Conservation (phyloP, 2,888 invertebrate species). For the Liodrosophila aerea region DNA sequence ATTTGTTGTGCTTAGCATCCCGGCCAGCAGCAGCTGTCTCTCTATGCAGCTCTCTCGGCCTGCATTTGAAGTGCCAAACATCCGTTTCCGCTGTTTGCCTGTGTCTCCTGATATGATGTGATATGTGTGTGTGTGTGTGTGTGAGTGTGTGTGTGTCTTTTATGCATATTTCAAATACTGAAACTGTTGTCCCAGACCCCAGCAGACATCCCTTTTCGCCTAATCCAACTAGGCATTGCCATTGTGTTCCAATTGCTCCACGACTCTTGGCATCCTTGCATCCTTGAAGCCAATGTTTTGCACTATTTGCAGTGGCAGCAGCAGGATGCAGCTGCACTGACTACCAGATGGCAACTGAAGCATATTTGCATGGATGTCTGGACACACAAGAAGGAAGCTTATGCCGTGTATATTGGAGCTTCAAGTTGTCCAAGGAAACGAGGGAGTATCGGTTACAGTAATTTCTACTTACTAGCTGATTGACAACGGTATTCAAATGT, state of each 20-base stretch:
- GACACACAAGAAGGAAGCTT: conserved; percentile 39
- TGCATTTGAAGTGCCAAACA: conserved; percentile 67
- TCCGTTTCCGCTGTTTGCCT: conserved; percentile 59
- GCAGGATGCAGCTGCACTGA: conserved; percentile 20
- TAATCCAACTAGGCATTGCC: conserved; percentile 24
- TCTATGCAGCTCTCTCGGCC: conserved; percentile 39
- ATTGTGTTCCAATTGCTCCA: conserved; percentile 46
- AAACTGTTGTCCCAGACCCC: conserved; percentile 42
- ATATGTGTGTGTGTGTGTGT: conserved; percentile 27
- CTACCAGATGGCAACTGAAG: conserved; percentile 17
- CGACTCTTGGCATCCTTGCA: conserved; percentile 3
- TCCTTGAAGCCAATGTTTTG: conserved; percentile 24
- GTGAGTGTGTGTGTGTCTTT: conserved; percentile 22
- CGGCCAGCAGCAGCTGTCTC: conserved; percentile 31
- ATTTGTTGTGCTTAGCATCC: conserved; percentile 14
- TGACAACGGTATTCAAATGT: conserved; percentile 31
- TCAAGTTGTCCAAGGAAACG: not conserved
- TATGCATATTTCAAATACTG: conserved; percentile 58
- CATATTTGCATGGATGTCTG: conserved; percentile 56
- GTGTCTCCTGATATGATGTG: conserved; percentile 41
- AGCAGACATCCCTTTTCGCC: conserved; percentile 38
- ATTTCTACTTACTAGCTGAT: conserved; percentile 22
- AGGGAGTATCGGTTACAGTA: conserved; percentile 31
- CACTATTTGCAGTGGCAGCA: conserved; percentile 19
- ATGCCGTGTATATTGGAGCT: conserved; percentile 35